These are phyloP conservation scores for Aeoliscus strigatus DNA, from an alignment of 2,797 vertebrate species.

Conservation along the genomic window DNA sequence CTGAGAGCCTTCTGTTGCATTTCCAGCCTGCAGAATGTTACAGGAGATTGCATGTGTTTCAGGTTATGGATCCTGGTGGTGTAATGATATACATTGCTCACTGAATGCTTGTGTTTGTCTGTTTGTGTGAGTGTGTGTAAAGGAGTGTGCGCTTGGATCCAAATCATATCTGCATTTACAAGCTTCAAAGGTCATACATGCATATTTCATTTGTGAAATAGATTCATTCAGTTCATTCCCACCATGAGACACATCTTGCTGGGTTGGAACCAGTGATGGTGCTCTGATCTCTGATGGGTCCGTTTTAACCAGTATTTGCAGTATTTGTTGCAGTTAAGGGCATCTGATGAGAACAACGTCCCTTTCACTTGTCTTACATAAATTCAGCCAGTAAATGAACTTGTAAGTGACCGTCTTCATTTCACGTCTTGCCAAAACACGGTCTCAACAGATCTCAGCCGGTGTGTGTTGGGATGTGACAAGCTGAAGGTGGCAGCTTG, in stretches of 20 bases:
- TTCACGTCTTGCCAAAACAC: conserved; percentile 25
- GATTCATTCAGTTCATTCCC: no score
- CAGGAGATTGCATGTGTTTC: conserved; percentile 47
- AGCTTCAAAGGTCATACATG: conserved; percentile 11
- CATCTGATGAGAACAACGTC: conserved; percentile 12
- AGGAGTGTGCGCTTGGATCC: background rate
- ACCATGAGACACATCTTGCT: conserved; percentile 29
- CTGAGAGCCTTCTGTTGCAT: conserved; percentile 35
- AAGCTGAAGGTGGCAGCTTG: conserved; percentile 44
- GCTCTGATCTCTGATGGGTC: conserved; percentile 62
- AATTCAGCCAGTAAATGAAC: no score
- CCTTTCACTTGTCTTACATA: no score
- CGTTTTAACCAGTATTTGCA: conserved; percentile 49
- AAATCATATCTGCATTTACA: conserved; percentile 17
- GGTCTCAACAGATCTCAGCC: conserved; percentile 41
- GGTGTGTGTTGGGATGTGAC: conserved; percentile 49
- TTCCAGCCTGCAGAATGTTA: conserved; percentile 36
- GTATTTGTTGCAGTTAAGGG: conserved; percentile 15
- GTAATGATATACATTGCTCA: conserved; percentile 46
- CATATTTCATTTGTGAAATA: conserved; percentile 6
- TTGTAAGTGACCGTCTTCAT: no score
- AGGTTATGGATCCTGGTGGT: conserved; percentile 53
- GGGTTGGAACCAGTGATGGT: conserved; percentile 17
- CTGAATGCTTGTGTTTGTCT: conserved; percentile 26
- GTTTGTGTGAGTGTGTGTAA: conserved; percentile 8